Evolutionary conservation across 2,113 vertebrate species (phyloP), one percentile per base, ranked within the genome.

Genomic region (Vulpes ferrilata): DNA sequence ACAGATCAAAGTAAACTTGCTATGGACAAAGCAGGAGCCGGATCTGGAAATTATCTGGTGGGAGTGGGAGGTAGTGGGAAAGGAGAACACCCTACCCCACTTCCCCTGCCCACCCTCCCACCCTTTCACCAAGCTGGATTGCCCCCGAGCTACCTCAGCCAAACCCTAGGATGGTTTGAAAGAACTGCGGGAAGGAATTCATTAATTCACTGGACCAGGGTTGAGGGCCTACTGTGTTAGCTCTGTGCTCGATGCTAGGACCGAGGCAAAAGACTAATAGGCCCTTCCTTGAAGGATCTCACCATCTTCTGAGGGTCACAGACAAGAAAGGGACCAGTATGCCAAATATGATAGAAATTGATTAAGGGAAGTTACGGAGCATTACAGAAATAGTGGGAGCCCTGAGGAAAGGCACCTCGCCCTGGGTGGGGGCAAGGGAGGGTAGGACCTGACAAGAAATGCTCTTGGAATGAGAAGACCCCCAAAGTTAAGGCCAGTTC

Each of bases 1-100:
- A 73, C 4, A 78, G 78, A 78, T 59, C 4, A 97, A 79, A 97
- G 83, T 53, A 88, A 74, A 84, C 48, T 74, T 76, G 7, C 64
- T 90, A 11, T 85, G n/a, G 74, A 90, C 80, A 80, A 65, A 94
- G 80, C 60, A 78, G 43, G 55, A 20, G 30, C 22, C 0, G 0
- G 60, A 12, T 22, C 59, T 84, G 5, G 80, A 88, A 51, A 53
- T 57, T 48, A 92, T 15, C 84, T 74, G 7, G 35, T 20, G 7
- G 20, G 43, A 43, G 27, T 60, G 17, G 53, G 30, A 90, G 59
- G 16, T 2, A 2, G 25, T 32, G 17, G 9, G 11, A 82, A 19
- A 82, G 3, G 3, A 86, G 12, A 59, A 64, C 10, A 4, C 12
- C 22, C 51, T 27, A 43, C 43, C 27, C 38, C 25, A 2, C 19